Percentiles rank a stretch among this genome's conserved stretches.
phyloP scores from a whole-genome alignment of 1,140 invertebrate genomes.

The Megalonaias nervosa region DNA sequence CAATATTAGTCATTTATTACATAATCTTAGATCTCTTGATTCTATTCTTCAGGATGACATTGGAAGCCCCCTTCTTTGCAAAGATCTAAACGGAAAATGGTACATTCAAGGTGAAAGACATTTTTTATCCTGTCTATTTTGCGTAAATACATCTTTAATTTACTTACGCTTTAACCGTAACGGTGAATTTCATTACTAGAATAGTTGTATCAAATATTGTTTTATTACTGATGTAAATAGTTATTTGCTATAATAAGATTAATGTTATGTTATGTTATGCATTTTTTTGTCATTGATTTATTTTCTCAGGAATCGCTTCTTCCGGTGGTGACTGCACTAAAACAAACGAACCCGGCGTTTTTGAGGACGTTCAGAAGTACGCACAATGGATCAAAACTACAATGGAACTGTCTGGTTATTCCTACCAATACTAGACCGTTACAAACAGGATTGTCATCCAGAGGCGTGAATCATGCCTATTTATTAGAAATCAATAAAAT shows the following conservation, averaged over 20 bases:
- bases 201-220: no score
- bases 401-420: constrained; percentile 31
- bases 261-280: no score
- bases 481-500: no score
- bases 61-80: constrained; percentile 23
- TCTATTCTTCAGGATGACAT: constrained; percentile 18
- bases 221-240: no score
- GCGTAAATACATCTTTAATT: no score
- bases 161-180: no score
- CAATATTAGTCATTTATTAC: no score
- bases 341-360: constrained; percentile 27
- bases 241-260: no score
- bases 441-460: no score
- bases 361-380: constrained; percentile 26
- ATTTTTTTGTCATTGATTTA: background rate
- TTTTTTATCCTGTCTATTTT: background rate
- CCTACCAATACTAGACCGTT: constrained; percentile 21
- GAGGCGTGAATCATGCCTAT: no score
- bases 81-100: constrained; percentile 17
- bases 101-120: constrained; percentile 17
- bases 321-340: constrained; percentile 29
- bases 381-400: constrained; percentile 22
- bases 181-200: no score
- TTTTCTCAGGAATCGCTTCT: constrained; percentile 19
- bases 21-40: background rate